Conservation (phyloP, 37 sponge, comb jelly and placozoan species). For the Eunapius fragilis region DNA sequence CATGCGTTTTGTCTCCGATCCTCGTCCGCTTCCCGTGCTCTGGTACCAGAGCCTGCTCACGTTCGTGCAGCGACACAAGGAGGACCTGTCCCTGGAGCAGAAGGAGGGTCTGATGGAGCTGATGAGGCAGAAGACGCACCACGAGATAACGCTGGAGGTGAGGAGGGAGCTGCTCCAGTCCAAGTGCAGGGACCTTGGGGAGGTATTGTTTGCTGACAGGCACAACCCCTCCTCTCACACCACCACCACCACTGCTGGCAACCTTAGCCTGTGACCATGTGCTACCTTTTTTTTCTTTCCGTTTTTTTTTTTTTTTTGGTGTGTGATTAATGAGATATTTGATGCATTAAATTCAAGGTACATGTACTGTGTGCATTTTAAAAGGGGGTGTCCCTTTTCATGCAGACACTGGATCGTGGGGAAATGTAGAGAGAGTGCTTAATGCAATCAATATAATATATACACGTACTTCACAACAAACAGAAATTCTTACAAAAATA, state of each 20-base stretch:
- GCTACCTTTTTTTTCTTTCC: neutral
- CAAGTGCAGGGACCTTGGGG: conserved; percentile 78
- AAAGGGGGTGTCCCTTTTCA: no score
- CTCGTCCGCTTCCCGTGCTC: conserved; percentile 84
- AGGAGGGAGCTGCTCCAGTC: conserved; percentile 84
- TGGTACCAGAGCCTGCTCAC: conserved; percentile 96
- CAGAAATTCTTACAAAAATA: neutral
- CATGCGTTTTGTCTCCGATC: conserved; percentile 69
- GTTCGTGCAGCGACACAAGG: conserved; percentile 93
- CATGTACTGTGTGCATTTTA: no score
- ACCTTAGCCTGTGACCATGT: neutral
- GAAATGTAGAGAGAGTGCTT: no score
- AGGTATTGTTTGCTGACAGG: neutral
- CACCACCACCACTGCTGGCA: neutral
- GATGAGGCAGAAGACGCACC: conserved; percentile 50
- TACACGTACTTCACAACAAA: no score
- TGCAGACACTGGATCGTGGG: no score
- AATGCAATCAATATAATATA: no score
- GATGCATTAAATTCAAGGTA: neutral
- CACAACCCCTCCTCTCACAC: neutral
- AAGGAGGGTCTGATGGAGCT: conserved; percentile 85
- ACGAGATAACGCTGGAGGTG: conserved; percentile 77
- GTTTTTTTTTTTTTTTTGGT: neutral
- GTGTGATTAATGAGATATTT: neutral
- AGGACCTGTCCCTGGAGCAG: conserved; percentile 94